phyloP scores from a whole-genome alignment of 2,888 invertebrate species.

The Parelbella ahira region DNA sequence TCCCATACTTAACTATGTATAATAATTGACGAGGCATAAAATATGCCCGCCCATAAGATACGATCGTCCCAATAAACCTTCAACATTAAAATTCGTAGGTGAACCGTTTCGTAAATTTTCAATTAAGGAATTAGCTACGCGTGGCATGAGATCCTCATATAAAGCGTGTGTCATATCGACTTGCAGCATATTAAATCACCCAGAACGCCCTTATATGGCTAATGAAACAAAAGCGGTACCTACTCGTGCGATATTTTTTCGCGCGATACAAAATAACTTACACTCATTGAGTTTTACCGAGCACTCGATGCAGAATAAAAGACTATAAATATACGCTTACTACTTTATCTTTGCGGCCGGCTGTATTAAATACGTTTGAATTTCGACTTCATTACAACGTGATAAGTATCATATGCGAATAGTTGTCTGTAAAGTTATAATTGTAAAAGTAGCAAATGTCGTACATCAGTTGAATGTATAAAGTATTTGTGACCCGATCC shows the following conservation, averaged over 20 bases:
- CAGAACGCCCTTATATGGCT: constrained; percentile 56
- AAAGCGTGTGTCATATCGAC: constrained; percentile 10
- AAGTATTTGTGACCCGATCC: constrained; percentile 42
- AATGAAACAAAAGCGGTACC: constrained; percentile 73
- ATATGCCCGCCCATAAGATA: constrained; percentile 12
- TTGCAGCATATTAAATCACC: constrained; percentile 47
- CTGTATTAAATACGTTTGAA: neutral
- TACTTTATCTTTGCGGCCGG: constrained; percentile 9
- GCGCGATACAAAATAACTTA: constrained; percentile 62
- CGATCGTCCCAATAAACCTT: constrained; percentile 5
- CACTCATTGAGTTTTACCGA: constrained; percentile 63
- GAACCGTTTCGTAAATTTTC: constrained; percentile 25
- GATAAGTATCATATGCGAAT: neutral
- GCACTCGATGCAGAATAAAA: constrained; percentile 61
- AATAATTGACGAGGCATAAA: too few relatives aligned
- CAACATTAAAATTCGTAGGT: constrained; percentile 22
- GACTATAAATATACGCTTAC: constrained; percentile 54
- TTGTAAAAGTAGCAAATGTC: constrained; percentile 37
- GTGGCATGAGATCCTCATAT: constrained; percentile 3
- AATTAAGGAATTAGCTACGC: constrained; percentile 22
- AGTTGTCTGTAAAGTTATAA: neutral
- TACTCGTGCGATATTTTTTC: constrained; percentile 58
- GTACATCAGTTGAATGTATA: constrained; percentile 44
- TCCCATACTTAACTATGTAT: too few relatives aligned
- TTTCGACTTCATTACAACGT: neutral